Evolutionary conservation across 2,113 vertebrate genomes (phyloP).

Genomic region (Carassius auratus): DNA sequence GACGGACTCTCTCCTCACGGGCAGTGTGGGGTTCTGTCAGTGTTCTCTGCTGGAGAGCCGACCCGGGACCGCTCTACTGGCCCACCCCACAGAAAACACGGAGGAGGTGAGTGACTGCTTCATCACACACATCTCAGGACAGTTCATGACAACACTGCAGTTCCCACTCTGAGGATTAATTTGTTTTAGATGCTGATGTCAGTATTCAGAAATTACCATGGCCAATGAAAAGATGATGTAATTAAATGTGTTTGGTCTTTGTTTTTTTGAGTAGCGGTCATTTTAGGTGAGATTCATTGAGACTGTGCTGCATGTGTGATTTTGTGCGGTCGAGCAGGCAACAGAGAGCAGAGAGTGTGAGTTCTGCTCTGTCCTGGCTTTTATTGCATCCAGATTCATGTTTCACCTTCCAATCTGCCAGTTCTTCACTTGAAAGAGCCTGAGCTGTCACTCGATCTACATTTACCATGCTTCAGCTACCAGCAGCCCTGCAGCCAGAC

Average conservation of each 20-base stretch:
- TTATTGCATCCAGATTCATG: slow-evolving; percentile 76
- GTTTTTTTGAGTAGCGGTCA: neutral
- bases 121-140: neutral
- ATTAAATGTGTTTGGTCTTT: no score
- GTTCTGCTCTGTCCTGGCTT: slow-evolving; percentile 48
- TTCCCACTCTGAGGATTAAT: neutral
- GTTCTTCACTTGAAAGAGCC: slow-evolving; percentile 73
- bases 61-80: slow-evolving; percentile 75
- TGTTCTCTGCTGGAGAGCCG: slow-evolving; percentile 76
- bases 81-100: slow-evolving; percentile 77
- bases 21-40: slow-evolving; percentile 88
- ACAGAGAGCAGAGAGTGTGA: slow-evolving; percentile 8
- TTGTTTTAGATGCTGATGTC: no score
- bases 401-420: slow-evolving; percentile 63
- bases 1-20: slow-evolving; percentile 77
- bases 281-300: neutral
- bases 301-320: slow-evolving; percentile 20
- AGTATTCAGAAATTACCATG: no score
- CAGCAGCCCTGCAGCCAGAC: slow-evolving; percentile 58
- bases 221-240: no score
- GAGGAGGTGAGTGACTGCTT: slow-evolving; percentile 82
- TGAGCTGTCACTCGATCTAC: slow-evolving; percentile 71
- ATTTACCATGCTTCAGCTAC: slow-evolving; percentile 69
- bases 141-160: neutral
- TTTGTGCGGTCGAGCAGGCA: neutral